Base-by-base conservation (phyloP, 2,888 invertebrate species). In the Zaprionus obscuricornis region DNA sequence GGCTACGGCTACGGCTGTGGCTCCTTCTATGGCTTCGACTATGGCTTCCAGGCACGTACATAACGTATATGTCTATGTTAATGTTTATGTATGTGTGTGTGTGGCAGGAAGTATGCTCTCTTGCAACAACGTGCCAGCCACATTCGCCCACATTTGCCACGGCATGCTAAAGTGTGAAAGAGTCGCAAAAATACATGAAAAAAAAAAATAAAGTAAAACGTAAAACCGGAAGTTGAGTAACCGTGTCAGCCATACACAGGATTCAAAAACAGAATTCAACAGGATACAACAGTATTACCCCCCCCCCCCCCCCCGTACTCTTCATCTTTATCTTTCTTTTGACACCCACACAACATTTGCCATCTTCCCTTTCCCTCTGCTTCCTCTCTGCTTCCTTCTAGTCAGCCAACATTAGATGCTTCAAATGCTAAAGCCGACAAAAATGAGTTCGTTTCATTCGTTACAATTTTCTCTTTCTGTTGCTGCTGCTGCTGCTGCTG, bases 211-310 rank as follows among this genome's bases (percentile, higher is more conserved):
- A n/a, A n/a, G n/a, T n/a, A n/a, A n/a, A n/a, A n/a, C n/a, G n/a
- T n/a, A n/a, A 69, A 59, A 62, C 60, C 78, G 77, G 82, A 81
- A 73, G 77, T 70, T 57, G 74, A 56, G 67, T 45, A 55, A 63
- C 45, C 62, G 60, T 58, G 54, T 56, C 69, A 46, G 39, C 51
- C n/a, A n/a, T n/a, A 74, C 37, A 47, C 58, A 51, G 31, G 13
- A 37, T 31, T n/a, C 3, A 2, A 14, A n/a, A n/a, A n/a, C n/a
- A n/a, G n/a, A n/a, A n/a, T n/a, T n/a, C n/a, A n/a, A n/a, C n/a
- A n/a, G n/a, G n/a, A n/a, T n/a, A n/a, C n/a, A n/a, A n/a, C n/a
- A n/a, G n/a, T n/a, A n/a, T n/a, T n/a, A n/a, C n/a, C n/a, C n/a
- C n/a, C n/a, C n/a, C n/a, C n/a, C n/a, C n/a, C n/a, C n/a, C n/a